Evolutionary conservation across 2,113 vertebrate genomes (phyloP).

Genomic region (Nansenia antarctica): DNA sequence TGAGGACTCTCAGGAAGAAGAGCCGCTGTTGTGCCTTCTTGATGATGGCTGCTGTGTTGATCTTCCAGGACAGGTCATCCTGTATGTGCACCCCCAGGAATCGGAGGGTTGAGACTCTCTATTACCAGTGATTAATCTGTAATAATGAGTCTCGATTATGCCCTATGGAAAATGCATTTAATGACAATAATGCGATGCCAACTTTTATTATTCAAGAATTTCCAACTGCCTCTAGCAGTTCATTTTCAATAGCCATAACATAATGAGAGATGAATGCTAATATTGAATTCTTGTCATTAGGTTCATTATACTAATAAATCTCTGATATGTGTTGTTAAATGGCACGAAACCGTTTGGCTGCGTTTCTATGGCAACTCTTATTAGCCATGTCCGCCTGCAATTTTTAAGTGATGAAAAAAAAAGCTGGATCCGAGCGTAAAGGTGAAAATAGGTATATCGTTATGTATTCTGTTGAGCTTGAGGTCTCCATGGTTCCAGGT

Average conservation of each 20-base stretch:
- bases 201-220: slow-evolving; percentile 26
- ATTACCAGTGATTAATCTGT: slow-evolving; percentile 37
- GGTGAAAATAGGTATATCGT: slow-evolving; percentile 16
- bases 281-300: slow-evolving; percentile 56
- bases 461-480: background rate
- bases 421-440: slow-evolving; percentile 7
- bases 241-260: slow-evolving; percentile 20
- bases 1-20: no score
- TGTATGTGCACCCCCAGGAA: no score
- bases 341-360: slow-evolving; percentile 33
- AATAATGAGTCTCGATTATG: slow-evolving; percentile 12
- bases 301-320: slow-evolving; percentile 59
- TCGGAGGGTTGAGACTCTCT: no score
- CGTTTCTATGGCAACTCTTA: slow-evolving; percentile 38
- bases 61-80: no score
- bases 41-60: no score
- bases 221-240: slow-evolving; percentile 23
- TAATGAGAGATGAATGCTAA: slow-evolving; percentile 59
- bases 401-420: slow-evolving; percentile 26
- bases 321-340: slow-evolving; percentile 25
- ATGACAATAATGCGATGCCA: slow-evolving; percentile 53
- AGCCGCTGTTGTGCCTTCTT: no score
- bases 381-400: background rate
- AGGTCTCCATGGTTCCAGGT: background rate
- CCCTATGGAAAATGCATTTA: slow-evolving; percentile 55